Percentiles rank a stretch among this genome's conserved stretches.
These are phyloP conservation scores for Trisateles emortualis DNA, from an alignment of 2,888 invertebrate genomes.

Conservation along the genomic window DNA sequence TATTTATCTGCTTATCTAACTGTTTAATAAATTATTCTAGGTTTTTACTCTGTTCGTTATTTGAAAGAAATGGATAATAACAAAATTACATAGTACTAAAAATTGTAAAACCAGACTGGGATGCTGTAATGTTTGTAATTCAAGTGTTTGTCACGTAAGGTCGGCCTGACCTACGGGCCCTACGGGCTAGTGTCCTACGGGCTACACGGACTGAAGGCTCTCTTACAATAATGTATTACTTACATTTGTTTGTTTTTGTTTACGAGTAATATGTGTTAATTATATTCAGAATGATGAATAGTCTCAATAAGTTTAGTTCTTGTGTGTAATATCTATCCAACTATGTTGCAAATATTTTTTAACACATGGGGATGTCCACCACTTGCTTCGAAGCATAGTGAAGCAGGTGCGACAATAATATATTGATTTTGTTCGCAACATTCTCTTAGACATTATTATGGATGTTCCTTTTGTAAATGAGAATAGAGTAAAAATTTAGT, in stretches of 20 bases:
- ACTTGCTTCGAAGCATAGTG: constrained; percentile 16
- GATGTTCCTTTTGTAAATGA: constrained; percentile 44
- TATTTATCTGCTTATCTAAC: constrained; percentile 84
- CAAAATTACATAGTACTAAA: not conserved
- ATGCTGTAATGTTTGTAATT: not conserved
- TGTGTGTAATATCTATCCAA: not conserved
- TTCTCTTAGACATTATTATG: constrained; percentile 37
- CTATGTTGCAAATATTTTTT: not conserved
- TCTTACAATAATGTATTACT: constrained; percentile 13
- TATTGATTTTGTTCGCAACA: constrained; percentile 21
- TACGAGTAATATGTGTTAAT: not conserved
- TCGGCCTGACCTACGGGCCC: constrained; percentile 2
- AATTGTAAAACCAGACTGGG: not conserved
- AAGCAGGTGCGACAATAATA: constrained; percentile 16
- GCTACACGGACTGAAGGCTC: no score
- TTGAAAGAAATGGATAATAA: constrained; percentile 10
- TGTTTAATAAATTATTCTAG: constrained; percentile 61
- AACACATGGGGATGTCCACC: constrained; percentile 15
- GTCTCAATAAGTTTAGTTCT: constrained; percentile 1
- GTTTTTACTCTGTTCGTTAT: constrained; percentile 74
- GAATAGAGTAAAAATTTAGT: constrained; percentile 76
- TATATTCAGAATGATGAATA: not conserved
- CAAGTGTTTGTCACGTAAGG: not conserved
- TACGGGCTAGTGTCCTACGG: no score
- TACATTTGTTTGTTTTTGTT: constrained; percentile 1